A percentile compares a stretch with the other conserved stretches of the same genome.
phyloP scores from a whole-genome alignment of 2,113 vertebrate genomes.

The Serilophus lunatus region DNA sequence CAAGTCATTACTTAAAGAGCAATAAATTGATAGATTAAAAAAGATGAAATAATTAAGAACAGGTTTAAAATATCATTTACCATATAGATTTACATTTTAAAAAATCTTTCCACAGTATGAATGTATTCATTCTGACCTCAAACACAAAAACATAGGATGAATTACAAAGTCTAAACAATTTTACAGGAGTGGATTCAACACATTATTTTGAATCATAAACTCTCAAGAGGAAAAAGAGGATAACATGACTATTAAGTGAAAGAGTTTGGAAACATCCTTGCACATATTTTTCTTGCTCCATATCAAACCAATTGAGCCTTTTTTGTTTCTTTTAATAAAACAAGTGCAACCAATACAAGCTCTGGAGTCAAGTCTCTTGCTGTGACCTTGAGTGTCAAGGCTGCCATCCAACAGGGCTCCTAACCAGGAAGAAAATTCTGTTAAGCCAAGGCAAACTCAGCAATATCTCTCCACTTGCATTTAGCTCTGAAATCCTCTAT shows the following conservation, averaged over 20 bases:
- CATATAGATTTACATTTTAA: not conserved
- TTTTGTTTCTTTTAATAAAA: not conserved
- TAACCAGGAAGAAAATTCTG: not conserved
- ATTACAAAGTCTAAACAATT: not conserved
- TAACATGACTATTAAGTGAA: not conserved
- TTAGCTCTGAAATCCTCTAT: not conserved
- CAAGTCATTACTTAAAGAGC: slow-evolving; percentile 49
- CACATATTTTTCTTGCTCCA: not conserved
- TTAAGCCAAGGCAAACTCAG: not conserved
- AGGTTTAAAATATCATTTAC: not conserved
- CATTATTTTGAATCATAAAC: not conserved
- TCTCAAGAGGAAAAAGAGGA: not conserved
- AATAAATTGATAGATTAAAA: slow-evolving; percentile 63
- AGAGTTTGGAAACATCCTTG: not conserved
- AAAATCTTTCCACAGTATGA: not conserved
- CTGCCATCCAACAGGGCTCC: not conserved
- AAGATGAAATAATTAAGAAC: slow-evolving; percentile 6
- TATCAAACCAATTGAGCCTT: not conserved
- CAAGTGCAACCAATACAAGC: not conserved
- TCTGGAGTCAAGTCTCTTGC: not conserved
- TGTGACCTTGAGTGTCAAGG: not conserved
- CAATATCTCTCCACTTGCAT: not conserved
- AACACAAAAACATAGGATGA: not conserved
- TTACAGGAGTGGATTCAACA: not conserved
- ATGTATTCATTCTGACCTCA: not conserved